These are phyloP conservation scores for Caenorhabditis drosophilae DNA, from an alignment of 2,888 invertebrate species.

Conservation along the genomic window DNA sequence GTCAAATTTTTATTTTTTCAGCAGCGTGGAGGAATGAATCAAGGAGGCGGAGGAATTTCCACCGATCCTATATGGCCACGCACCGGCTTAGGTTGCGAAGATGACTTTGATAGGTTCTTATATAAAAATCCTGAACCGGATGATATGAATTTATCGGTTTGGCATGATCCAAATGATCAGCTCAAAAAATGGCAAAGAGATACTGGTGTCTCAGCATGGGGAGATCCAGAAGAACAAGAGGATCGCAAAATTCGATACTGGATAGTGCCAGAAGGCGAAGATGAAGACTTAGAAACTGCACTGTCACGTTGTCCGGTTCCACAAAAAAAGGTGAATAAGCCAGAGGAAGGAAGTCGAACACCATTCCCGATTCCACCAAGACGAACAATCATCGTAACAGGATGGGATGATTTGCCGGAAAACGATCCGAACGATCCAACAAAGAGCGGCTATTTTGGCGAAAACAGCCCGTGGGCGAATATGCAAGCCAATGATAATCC, in stretches of 20 bases:
- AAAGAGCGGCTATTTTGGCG: slow-evolving; percentile 39
- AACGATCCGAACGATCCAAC: slow-evolving; percentile 57
- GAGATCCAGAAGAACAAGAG: slow-evolving; percentile 55
- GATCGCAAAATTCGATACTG: slow-evolving; percentile 46
- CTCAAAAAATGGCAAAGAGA: slow-evolving; percentile 60
- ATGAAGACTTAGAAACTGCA: slow-evolving; percentile 52
- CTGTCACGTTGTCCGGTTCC: slow-evolving; percentile 54
- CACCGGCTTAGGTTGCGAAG: slow-evolving; percentile 3
- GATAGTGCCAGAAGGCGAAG: slow-evolving; percentile 53
- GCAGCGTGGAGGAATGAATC: slow-evolving; percentile 21
- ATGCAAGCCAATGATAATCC: slow-evolving; percentile 40
- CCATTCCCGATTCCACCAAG: slow-evolving; percentile 46
- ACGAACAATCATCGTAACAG: slow-evolving; percentile 51
- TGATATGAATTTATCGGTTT: slow-evolving; percentile 45
- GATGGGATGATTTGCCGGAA: slow-evolving; percentile 59
- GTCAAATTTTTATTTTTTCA: not conserved
- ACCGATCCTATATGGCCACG: slow-evolving; percentile 13
- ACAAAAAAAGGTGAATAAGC: slow-evolving; percentile 37
- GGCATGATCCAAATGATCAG: slow-evolving; percentile 57
- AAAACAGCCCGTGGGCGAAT: slow-evolving; percentile 43
- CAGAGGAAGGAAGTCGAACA: slow-evolving; percentile 22
- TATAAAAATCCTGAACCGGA: slow-evolving; percentile 30
- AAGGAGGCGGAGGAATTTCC: slow-evolving; percentile 2
- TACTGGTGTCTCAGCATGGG: slow-evolving; percentile 56
- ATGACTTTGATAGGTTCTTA: not conserved